Percentiles rank a stretch among this genome's conserved stretches.
Conservation (phyloP, 2,113 vertebrate species). For the Salvator merianae region DNA sequence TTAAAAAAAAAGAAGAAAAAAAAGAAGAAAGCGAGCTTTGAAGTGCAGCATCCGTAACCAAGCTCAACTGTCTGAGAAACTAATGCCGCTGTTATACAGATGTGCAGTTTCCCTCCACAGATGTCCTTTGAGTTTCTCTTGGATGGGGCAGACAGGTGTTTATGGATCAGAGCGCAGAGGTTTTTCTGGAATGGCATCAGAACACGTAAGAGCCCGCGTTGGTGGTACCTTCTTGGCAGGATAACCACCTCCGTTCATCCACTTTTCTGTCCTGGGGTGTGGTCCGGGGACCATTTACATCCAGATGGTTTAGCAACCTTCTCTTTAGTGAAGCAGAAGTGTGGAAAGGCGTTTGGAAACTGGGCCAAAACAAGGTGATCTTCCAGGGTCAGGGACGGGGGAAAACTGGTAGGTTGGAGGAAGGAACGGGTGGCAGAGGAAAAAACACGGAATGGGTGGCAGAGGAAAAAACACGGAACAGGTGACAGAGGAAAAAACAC, state of each 20-base stretch:
- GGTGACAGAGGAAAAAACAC: too few relatives aligned
- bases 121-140: conserved; percentile 11
- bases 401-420: too few relatives aligned
- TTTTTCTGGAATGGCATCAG: background rate
- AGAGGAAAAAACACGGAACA: too few relatives aligned
- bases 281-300: too few relatives aligned
- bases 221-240: background rate
- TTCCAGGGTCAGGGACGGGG: too few relatives aligned
- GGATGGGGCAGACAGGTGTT: background rate
- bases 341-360: background rate
- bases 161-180: background rate
- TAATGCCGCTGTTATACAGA: background rate
- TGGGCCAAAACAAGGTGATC: too few relatives aligned
- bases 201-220: background rate
- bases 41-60: conserved; percentile 46
- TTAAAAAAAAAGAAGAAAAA: background rate
- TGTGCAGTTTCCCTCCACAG: background rate
- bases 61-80: conserved; percentile 37
- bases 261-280: too few relatives aligned
- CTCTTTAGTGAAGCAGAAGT: background rate
- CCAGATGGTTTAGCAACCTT: background rate
- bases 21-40: conserved; percentile 73
- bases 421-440: too few relatives aligned
- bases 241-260: background rate
- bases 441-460: too few relatives aligned